phyloP scores from a whole-genome alignment of 2,888 invertebrate genomes.

The Timandra comae region DNA sequence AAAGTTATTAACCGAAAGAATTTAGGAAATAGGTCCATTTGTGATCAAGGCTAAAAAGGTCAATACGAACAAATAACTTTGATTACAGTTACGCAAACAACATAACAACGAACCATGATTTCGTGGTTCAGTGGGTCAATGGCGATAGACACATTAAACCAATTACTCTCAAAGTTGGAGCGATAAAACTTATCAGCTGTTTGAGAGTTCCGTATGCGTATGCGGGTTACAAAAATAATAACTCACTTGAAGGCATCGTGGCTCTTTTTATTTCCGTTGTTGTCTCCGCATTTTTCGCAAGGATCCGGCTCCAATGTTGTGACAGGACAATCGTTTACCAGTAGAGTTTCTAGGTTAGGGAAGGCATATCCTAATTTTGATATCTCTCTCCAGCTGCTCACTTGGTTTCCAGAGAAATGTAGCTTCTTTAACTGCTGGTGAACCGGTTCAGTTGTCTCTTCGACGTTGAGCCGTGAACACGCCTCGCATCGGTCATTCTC shows the following conservation, averaged over 20 bases:
- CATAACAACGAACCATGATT: constrained; percentile 27
- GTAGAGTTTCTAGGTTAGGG: constrained; percentile 88
- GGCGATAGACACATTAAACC: constrained; percentile 37
- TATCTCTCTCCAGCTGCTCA: constrained; percentile 90
- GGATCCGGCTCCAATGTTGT: constrained; percentile 78
- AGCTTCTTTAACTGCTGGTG: constrained; percentile 85
- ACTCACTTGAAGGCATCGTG: constrained; percentile 79
- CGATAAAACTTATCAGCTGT: constrained; percentile 18
- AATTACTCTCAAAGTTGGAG: constrained; percentile 19
- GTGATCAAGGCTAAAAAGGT: constrained; percentile 13
- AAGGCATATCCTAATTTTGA: constrained; percentile 90
- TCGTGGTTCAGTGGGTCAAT: constrained; percentile 55
- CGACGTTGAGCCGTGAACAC: constrained; percentile 54
- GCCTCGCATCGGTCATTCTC: constrained; percentile 58
- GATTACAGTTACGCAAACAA: constrained; percentile 22
- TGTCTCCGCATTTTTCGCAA: constrained; percentile 72
- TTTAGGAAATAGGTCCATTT: constrained; percentile 11
- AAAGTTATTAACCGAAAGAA: too few species aligned
- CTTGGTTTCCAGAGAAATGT: constrained; percentile 91
- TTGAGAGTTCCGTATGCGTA: constrained; percentile 11
- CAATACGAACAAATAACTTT: constrained; percentile 14
- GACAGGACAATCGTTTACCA: constrained; percentile 91
- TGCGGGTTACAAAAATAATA: constrained; percentile 9
- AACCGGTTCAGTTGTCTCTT: constrained; percentile 54
- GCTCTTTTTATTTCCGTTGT: constrained; percentile 70